Percentiles rank a stretch among this genome's conserved stretches.
These are phyloP conservation scores for Toxostoma redivivum DNA, from an alignment of 2,113 vertebrate species.

Conservation along the genomic window DNA sequence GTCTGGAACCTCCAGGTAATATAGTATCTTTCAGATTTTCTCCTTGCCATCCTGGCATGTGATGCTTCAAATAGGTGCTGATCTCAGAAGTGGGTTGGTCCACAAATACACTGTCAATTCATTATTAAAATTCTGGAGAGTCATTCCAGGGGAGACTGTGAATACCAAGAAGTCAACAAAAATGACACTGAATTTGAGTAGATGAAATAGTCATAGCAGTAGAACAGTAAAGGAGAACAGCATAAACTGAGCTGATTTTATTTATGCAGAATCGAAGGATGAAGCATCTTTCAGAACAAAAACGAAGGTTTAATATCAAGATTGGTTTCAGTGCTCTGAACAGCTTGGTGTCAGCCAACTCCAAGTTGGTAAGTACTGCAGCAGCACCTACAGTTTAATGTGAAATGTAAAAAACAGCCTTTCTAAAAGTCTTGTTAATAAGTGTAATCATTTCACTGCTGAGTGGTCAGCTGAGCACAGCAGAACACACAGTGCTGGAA, in stretches of 20 bases:
- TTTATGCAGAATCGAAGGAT: constrained; percentile 82
- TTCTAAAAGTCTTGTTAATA: background rate
- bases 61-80: background rate
- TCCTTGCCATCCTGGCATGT: background rate
- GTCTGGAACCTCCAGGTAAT: background rate
- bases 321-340: constrained; percentile 86
- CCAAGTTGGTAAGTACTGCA: constrained; percentile 73
- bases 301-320: constrained; percentile 92
- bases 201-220: background rate
- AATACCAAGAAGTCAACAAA: background rate
- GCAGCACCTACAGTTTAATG: background rate
- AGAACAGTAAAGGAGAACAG: background rate
- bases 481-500: background rate
- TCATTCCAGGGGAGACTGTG: fast-evolving
- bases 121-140: background rate
- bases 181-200: background rate
- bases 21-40: background rate
- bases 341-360: constrained; percentile 84
- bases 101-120: background rate
- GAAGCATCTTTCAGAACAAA: constrained; percentile 91
- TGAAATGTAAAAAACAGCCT: background rate
- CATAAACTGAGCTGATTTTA: background rate
- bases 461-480: background rate
- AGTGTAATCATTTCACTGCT: background rate
- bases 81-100: background rate